These are phyloP conservation scores for Xiphorhynchus erythropygius DNA, from an alignment of 2,797 vertebrate genomes.

Conservation along the genomic window DNA sequence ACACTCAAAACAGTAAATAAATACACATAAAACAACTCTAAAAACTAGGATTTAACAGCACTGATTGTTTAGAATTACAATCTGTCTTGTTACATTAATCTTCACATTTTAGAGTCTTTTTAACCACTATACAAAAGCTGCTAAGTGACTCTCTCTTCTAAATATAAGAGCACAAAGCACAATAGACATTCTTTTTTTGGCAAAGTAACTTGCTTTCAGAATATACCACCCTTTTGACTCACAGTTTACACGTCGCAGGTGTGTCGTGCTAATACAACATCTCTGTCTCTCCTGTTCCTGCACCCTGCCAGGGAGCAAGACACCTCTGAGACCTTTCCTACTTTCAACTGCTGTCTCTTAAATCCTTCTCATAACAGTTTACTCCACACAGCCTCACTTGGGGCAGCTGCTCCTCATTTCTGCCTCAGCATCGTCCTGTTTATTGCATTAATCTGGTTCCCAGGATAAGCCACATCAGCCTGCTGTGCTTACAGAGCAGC, in stretches of 20 bases:
- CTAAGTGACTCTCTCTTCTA: conserved; percentile 1
- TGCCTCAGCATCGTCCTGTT: neutral
- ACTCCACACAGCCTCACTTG: neutral
- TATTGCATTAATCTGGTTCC: conserved; percentile 16
- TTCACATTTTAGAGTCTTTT: conserved; percentile 36
- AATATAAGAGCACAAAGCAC: conserved; percentile 14
- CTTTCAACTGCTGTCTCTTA: neutral
- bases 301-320: neutral
- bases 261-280: neutral
- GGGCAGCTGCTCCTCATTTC: conserved; percentile 32
- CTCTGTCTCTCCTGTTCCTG: neutral
- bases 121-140: conserved; percentile 2
- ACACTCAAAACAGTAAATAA: conserved; percentile 46
- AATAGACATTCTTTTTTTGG: neutral
- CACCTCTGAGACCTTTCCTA: neutral
- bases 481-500: conserved; percentile 2
- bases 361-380: neutral
- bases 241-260: neutral
- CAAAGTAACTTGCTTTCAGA: conserved; percentile 54
- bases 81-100: conserved; percentile 5
- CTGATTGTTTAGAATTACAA: conserved; percentile 35
- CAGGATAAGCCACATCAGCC: conserved; percentile 4
- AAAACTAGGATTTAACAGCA: conserved; percentile 25
- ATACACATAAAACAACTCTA: conserved; percentile 41
- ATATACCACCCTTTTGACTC: neutral